Percentiles rank a stretch among this genome's conserved stretches.
Evolutionary conservation across 2,113 vertebrate species (phyloP).

Genomic region (Cranoglanis bouderius): DNA sequence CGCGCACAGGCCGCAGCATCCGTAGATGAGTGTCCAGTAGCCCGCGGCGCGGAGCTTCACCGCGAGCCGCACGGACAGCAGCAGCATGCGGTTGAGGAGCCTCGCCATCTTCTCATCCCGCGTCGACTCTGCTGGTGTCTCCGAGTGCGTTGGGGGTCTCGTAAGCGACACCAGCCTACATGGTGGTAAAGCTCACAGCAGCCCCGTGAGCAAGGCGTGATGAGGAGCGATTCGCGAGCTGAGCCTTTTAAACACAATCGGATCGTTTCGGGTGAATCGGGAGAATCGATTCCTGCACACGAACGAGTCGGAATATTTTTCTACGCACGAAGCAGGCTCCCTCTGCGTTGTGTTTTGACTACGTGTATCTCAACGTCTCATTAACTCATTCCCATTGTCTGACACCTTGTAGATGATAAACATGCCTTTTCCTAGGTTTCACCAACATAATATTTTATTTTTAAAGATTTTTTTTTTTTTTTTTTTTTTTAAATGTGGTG

Average conservation of each 20-base stretch:
- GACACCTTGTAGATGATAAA: neutral
- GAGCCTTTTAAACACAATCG: neutral
- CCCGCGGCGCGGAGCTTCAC: constrained; percentile 74
- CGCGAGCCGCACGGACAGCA: constrained; percentile 74
- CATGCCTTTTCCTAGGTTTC: neutral
- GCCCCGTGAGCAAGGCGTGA: neutral
- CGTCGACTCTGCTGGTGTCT: constrained; percentile 33
- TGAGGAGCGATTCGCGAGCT: neutral
- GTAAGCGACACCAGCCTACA: constrained; percentile 25
- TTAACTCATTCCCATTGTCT: neutral
- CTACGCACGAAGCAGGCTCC: neutral
- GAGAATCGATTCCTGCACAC: neutral
- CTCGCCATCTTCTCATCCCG: constrained; percentile 81
- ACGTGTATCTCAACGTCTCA: neutral
- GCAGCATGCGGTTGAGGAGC: constrained; percentile 74
- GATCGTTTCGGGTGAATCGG: neutral
- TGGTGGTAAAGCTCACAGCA: neutral
- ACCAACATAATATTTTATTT: neutral
- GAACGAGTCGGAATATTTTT: constrained; percentile 9
- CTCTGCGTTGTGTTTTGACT: neutral
- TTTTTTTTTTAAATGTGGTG: too few relatives aligned
- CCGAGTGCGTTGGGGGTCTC: constrained; percentile 6
- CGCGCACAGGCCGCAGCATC: constrained; percentile 84
- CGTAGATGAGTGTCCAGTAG: constrained; percentile 87
- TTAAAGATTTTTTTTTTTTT: too few relatives aligned